Conservation (phyloP, 2,888 invertebrate species). For the Trichogramma dendrolimi region DNA sequence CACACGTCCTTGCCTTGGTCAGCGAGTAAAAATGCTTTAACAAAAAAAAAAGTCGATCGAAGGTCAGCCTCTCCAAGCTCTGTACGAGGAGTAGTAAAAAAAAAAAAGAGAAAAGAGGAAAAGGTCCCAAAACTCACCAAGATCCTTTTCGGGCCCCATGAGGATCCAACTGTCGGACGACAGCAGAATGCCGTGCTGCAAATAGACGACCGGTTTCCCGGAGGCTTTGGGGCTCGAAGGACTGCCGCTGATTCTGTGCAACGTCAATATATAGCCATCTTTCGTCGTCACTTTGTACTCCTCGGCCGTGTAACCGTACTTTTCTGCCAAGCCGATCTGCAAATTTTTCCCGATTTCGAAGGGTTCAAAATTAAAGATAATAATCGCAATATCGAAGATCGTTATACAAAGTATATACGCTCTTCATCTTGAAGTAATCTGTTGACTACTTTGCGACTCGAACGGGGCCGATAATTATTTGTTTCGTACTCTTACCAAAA, state of each 20-base stretch:
- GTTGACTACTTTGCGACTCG: no score
- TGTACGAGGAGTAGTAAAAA: background rate
- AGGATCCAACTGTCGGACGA: slow-evolving; percentile 46
- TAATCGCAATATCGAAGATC: no score
- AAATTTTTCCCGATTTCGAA: no score
- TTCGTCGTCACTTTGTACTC: slow-evolving; percentile 41
- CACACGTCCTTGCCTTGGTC: slow-evolving; percentile 25
- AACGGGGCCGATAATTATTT: no score
- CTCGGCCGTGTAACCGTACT: slow-evolving; percentile 40
- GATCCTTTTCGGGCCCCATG: slow-evolving; percentile 41
- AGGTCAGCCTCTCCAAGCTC: background rate
- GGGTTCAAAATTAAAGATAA: no score
- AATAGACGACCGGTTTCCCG: slow-evolving; percentile 37
- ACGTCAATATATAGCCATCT: slow-evolving; percentile 40
- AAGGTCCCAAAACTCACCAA: slow-evolving; percentile 32
- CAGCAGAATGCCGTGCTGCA: slow-evolving; percentile 39
- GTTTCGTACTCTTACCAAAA: no score
- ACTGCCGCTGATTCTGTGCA: slow-evolving; percentile 42
- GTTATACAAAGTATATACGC: no score
- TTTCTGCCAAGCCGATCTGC: slow-evolving; percentile 22
- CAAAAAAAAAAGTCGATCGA: background rate
- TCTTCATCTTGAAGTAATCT: no score
- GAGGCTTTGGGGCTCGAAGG: slow-evolving; percentile 31
- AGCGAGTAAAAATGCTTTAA: slow-evolving; percentile 15
- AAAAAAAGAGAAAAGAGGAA: background rate